These are phyloP conservation scores for Anser brachyrhynchus DNA, from an alignment of 2,113 vertebrate species.

Conservation along the genomic window DNA sequence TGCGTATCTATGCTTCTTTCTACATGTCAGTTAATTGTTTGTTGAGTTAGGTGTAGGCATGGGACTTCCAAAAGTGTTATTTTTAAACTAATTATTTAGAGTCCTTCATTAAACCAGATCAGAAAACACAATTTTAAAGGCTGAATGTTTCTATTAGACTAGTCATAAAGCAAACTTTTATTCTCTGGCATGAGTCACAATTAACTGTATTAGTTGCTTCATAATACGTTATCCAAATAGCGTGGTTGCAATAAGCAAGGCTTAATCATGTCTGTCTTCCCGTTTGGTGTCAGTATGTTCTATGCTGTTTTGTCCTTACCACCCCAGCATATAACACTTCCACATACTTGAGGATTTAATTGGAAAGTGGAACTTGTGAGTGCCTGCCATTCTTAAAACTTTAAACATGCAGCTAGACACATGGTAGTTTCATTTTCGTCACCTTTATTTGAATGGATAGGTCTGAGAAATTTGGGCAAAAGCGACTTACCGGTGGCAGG, in stretches of 20 bases:
- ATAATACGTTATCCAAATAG: background rate
- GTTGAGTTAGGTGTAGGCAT: background rate
- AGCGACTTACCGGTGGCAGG: background rate
- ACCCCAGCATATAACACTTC: background rate
- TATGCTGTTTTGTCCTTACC: background rate
- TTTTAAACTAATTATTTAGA: background rate
- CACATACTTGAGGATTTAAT: background rate
- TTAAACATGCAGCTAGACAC: background rate
- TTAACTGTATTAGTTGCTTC: background rate
- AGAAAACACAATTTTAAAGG: background rate
- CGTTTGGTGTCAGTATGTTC: background rate
- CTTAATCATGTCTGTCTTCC: background rate
- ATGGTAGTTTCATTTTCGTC: too few species aligned
- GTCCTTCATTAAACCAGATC: background rate
- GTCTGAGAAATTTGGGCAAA: background rate
- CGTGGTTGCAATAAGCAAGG: background rate
- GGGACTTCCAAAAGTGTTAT: background rate
- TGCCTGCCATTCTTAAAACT: background rate
- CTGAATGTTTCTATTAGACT: background rate
- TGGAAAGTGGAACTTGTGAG: background rate
- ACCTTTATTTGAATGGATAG: background rate
- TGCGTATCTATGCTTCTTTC: background rate
- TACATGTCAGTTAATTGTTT: background rate
- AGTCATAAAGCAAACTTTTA: background rate
- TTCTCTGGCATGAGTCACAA: background rate